Conservation (phyloP, 2,888 invertebrate species). For the Plutella xylostella region DNA sequence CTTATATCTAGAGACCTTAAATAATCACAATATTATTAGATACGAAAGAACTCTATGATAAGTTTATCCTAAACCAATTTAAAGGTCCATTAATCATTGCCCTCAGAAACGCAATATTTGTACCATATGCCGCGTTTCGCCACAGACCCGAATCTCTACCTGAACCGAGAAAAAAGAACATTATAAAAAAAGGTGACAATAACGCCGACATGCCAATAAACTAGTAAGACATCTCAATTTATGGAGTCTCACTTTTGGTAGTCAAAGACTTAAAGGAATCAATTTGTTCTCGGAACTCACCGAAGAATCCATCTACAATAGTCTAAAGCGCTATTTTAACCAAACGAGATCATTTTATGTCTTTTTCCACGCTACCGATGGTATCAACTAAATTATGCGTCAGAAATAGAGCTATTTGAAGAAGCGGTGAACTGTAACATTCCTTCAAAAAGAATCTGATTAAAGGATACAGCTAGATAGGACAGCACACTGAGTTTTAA, state of each 20-base stretch:
- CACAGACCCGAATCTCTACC: conserved; percentile 33
- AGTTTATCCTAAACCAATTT: conserved; percentile 44
- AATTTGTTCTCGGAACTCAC: conserved; percentile 35
- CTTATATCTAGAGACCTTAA: no score
- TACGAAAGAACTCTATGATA: conserved; percentile 30
- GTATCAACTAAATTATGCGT: conserved; percentile 3
- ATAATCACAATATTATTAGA: background rate
- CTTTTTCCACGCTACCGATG: conserved; percentile 6
- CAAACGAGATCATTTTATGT: conserved; percentile 15
- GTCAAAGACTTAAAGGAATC: conserved; percentile 13
- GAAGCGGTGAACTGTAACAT: background rate
- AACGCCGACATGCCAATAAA: conserved; percentile 45
- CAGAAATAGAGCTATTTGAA: conserved; percentile 5
- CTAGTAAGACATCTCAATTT: conserved; percentile 61
- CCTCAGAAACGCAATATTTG: conserved; percentile 46
- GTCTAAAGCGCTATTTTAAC: conserved; percentile 29
- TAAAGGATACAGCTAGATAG: background rate
- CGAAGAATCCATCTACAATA: conserved; percentile 26
- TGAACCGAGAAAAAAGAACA: conserved; percentile 27
- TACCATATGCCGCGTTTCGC: conserved; percentile 34
- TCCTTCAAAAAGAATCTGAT: background rate
- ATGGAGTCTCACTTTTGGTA: conserved; percentile 31
- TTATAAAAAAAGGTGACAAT: conserved; percentile 55
- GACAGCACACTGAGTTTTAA: conserved; percentile 2
- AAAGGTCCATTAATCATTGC: conserved; percentile 54